phyloP scores from a whole-genome alignment of 2,113 vertebrate genomes.

The Colinus virginianus region DNA sequence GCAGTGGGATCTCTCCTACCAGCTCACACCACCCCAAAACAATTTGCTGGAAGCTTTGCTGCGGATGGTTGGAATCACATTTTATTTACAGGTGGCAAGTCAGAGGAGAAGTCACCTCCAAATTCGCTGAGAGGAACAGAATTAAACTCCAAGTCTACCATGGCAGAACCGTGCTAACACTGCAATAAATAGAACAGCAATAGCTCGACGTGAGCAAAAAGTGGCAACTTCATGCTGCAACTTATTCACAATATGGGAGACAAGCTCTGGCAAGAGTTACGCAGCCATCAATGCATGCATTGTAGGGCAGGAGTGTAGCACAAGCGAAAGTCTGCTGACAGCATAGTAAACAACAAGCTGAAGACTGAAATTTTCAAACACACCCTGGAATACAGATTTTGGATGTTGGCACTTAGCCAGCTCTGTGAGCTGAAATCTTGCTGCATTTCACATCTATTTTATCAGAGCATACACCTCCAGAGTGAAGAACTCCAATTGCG shows the following conservation, averaged over 20 bases:
- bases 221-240: constrained; percentile 47
- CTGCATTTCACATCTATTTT: neutral
- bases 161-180: neutral
- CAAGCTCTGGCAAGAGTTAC: constrained; percentile 2
- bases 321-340: constrained; percentile 23
- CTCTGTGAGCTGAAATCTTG: neutral
- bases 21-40: neutral
- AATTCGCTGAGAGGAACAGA: neutral
- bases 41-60: neutral
- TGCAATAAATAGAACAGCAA: neutral
- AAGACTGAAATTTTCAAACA: constrained; percentile 12
- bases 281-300: neutral
- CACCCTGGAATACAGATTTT: neutral
- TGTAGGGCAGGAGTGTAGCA: constrained; percentile 4
- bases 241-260: constrained; percentile 45
- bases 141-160: neutral
- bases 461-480: neutral
- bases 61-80: neutral
- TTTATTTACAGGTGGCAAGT: neutral
- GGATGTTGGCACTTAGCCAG: neutral
- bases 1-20: neutral
- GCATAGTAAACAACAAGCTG: neutral
- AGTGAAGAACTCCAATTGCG: neutral
- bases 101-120: neutral
- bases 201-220: constrained; percentile 16